phyloP scores from a whole-genome alignment of 2,797 vertebrate species.

The Moxostoma hubbsi region DNA sequence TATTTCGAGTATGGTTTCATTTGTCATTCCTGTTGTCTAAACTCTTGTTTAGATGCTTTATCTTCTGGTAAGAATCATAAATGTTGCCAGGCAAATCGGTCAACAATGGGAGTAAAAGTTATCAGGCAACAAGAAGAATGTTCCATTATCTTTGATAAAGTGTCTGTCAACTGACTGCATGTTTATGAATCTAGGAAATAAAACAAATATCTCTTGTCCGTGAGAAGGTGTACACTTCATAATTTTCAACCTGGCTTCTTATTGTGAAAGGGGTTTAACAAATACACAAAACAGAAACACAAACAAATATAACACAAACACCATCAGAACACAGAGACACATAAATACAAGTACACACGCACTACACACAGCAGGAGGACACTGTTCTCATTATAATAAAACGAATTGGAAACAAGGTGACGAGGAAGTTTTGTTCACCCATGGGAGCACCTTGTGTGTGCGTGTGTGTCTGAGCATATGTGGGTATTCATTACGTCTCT shows the following conservation, averaged over 20 bases:
- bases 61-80: background rate
- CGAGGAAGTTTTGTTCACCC: slow-evolving; percentile 51
- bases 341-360: background rate
- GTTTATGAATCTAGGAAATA: slow-evolving; percentile 1
- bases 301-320: slow-evolving; percentile 24
- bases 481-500: slow-evolving; percentile 53
- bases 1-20: background rate
- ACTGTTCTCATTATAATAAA: slow-evolving; percentile 55
- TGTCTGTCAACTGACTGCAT: background rate
- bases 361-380: slow-evolving; percentile 20
- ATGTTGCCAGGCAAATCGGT: slow-evolving; percentile 1
- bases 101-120: slow-evolving; percentile 20
- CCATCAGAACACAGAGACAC: background rate
- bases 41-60: background rate
- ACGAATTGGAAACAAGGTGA: slow-evolving; percentile 56
- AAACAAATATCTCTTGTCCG: slow-evolving; percentile 6
- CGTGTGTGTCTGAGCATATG: slow-evolving; percentile 29
- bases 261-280: background rate
- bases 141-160: background rate
- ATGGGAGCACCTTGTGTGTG: slow-evolving; percentile 48
- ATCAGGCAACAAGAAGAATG: slow-evolving; percentile 13
- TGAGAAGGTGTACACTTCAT: background rate
- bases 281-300: slow-evolving; percentile 5
- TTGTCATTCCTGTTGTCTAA: slow-evolving; percentile 11
- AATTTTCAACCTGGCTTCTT: background rate